Evolutionary conservation across 2,888 invertebrate species (phyloP), one percentile per base, ranked within the genome.

Genomic region (Geotrupes spiniger): DNA sequence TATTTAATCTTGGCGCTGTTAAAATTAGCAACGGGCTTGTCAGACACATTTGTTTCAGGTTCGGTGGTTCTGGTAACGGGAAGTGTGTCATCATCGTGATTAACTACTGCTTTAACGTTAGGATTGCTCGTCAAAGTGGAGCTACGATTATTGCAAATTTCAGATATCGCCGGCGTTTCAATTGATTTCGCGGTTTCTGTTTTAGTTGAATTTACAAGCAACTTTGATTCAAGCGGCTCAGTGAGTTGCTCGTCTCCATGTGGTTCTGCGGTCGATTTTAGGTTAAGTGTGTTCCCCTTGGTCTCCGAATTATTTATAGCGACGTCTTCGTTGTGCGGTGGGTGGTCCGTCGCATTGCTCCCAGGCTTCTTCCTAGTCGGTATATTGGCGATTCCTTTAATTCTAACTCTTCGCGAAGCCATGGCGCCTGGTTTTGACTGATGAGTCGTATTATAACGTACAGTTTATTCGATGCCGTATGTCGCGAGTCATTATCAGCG

Each of bases 331-430:
- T 11, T 43, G 41, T 17, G 37, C 74, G 62, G 75, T 68, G 49
- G 75, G 10, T 31, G 21, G 15, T 11, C 42, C 17, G 42, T 43
- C 29, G 27, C 27, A 36, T 17, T 28, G 11, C 27, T 46, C 5
- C 53, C 64, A 52, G 57, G 46, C 57, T 75, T 78, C 45, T 75
- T 70, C 42, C 78, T 71, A 16, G 80, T 77, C 36, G 84, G 84
- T 54, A 87, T 76, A 53, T 84, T 82, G 36, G 85, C 84, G 59
- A 84, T 77, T 46, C 83, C 85, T 76, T 87, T 88, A 60, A 89
- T 85, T 70, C 88, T 78, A 40, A 84, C 82, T 63, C 87, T 73
- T 72, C 86, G 75, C 37, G 80, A 79, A 45, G 83, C 79, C 84
- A 84, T 84, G 21, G 33, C 44, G 31, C 21, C 14, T 9, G 12